These are phyloP conservation scores for Tenualosa ilisha DNA, from an alignment of 2,797 vertebrate genomes.

Conservation along the genomic window DNA sequence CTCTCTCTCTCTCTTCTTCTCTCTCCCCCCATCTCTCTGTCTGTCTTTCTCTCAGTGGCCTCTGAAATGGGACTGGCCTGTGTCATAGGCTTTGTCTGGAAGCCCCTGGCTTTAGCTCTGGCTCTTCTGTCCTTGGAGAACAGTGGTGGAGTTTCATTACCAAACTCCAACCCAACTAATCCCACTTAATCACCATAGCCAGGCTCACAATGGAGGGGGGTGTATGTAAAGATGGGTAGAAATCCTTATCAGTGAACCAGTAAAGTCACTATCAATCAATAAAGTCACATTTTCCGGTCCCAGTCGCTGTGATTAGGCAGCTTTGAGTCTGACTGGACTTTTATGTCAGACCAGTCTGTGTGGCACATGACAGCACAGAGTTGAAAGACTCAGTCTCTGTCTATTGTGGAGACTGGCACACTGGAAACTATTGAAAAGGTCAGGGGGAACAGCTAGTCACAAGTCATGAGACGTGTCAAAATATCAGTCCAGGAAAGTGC, in stretches of 20 bases:
- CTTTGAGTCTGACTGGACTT: neutral
- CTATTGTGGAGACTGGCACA: slow-evolving; percentile 14
- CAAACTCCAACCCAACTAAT: neutral
- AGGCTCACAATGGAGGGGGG: neutral
- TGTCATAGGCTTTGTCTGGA: slow-evolving; percentile 68
- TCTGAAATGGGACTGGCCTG: slow-evolving; percentile 44
- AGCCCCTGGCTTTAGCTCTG: slow-evolving; percentile 50
- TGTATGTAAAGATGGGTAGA: neutral
- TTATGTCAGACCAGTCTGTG: neutral
- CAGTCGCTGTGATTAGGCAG: too few species aligned
- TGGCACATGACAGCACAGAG: neutral
- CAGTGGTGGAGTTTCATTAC: slow-evolving; percentile 61
- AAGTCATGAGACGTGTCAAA: neutral
- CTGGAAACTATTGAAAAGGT: slow-evolving; percentile 13
- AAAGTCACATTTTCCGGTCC: neutral
- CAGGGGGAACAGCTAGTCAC: neutral
- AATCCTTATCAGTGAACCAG: neutral
- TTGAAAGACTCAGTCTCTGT: slow-evolving; percentile 12
- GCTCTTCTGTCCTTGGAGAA: slow-evolving; percentile 64
- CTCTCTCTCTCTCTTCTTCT: neutral
- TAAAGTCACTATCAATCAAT: neutral
- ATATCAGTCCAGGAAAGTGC: slow-evolving; percentile 7
- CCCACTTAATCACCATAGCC: neutral
- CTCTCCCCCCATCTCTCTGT: slow-evolving; percentile 27
- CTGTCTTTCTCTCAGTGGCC: slow-evolving; percentile 34